Percentiles rank a stretch among this genome's conserved stretches.
These are phyloP conservation scores for Choreutis nemorana DNA, from an alignment of 2,888 invertebrate species.

Conservation along the genomic window DNA sequence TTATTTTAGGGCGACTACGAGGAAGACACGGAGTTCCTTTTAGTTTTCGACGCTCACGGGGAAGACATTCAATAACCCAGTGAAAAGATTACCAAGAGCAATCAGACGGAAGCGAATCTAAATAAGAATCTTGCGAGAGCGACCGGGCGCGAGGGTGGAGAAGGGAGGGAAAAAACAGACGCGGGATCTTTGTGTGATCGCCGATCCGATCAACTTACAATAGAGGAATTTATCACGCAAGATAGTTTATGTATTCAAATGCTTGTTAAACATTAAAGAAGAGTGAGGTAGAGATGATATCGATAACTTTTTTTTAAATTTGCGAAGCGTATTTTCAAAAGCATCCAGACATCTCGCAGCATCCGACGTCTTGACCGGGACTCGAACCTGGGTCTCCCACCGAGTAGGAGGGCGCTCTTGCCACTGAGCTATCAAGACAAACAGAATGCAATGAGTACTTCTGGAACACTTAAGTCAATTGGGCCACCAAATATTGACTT, in stretches of 20 bases:
- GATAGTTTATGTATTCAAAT: slow-evolving; percentile 8
- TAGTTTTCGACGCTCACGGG: slow-evolving; percentile 51
- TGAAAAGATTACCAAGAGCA: slow-evolving; percentile 66
- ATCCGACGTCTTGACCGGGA: slow-evolving; percentile 62
- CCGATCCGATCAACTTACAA: slow-evolving; percentile 56
- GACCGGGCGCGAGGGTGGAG: slow-evolving; percentile 41
- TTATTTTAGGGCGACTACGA: slow-evolving; percentile 26
- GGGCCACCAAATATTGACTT: too few species aligned
- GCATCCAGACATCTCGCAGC: slow-evolving; percentile 28
- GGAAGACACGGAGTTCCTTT: slow-evolving; percentile 30
- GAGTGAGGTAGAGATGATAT: slow-evolving; percentile 25
- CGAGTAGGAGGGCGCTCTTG: slow-evolving; percentile 48
- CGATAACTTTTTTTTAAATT: slow-evolving; percentile 14
- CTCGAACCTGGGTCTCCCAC: slow-evolving; percentile 62
- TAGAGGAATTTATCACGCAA: slow-evolving; percentile 40
- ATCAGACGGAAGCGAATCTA: slow-evolving; percentile 68
- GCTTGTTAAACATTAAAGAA: slow-evolving; percentile 34
- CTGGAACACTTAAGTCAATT: too few species aligned
- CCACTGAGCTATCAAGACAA: slow-evolving; percentile 66
- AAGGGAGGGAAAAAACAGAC: slow-evolving; percentile 46
- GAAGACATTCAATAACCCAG: slow-evolving; percentile 65
- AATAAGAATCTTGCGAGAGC: slow-evolving; percentile 66
- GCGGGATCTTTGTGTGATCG: slow-evolving; percentile 51
- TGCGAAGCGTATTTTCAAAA: slow-evolving; percentile 3
- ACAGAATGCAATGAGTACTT: slow-evolving; percentile 38